phyloP scores from a whole-genome alignment of 1,140 invertebrate genomes.

The Philotrypesis tridentata region DNA sequence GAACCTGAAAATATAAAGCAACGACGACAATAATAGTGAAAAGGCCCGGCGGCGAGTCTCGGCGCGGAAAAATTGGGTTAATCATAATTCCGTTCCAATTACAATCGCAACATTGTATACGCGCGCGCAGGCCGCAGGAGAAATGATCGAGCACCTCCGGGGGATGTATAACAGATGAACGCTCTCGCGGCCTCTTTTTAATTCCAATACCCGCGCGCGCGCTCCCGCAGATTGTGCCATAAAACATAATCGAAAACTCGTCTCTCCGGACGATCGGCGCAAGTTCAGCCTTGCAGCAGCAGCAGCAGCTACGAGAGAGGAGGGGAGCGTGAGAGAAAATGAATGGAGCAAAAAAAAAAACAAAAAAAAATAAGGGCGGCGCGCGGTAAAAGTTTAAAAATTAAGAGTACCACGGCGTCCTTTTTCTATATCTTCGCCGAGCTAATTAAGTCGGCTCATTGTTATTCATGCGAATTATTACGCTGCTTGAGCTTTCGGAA shows the following conservation, averaged over 20 bases:
- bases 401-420: constrained; percentile 6
- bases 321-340: neutral
- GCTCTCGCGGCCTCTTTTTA: neutral
- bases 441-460: constrained; percentile 15
- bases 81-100: neutral
- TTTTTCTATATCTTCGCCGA: constrained; percentile 17
- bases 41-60: too few relatives aligned
- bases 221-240: neutral
- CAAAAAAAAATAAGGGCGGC: neutral
- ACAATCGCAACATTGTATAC: neutral
- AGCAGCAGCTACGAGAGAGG: neutral
- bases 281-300: neutral
- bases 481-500: neutral
- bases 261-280: neutral
- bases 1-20: too few relatives aligned
- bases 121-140: too few relatives aligned
- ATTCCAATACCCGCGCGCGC: neutral
- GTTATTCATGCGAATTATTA: constrained; percentile 15
- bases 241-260: constrained; percentile 11
- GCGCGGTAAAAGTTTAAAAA: neutral
- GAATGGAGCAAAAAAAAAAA: neutral
- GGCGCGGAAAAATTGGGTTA: neutral
- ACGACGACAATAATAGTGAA: neutral
- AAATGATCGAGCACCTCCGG: neutral
- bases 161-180: neutral